These are phyloP conservation scores for Aphodius sticticus DNA, from an alignment of 2,888 invertebrate species.

Conservation along the genomic window DNA sequence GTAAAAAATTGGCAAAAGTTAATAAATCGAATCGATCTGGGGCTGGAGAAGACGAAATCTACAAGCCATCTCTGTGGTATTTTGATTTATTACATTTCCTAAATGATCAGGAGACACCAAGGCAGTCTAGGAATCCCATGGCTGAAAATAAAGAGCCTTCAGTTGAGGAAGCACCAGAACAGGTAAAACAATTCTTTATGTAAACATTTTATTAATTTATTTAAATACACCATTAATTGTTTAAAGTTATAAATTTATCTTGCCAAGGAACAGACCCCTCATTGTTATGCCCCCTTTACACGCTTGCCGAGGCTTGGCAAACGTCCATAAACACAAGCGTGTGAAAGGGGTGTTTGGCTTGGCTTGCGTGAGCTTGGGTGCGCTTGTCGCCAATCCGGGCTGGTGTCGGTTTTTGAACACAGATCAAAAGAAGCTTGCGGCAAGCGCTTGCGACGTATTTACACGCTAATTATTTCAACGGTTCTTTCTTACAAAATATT, in stretches of 20 bases:
- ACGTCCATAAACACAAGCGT: too few species aligned
- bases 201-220: constrained; percentile 29
- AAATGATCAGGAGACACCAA: constrained; percentile 30
- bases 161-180: constrained; percentile 22
- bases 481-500: constrained; percentile 27
- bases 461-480: constrained; percentile 14
- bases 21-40: constrained; percentile 34
- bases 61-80: constrained; percentile 32
- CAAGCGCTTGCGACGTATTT: not conserved
- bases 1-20: constrained; percentile 36
- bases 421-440: constrained; percentile 4
- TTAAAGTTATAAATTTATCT: constrained; percentile 35
- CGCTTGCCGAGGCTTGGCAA: too few species aligned
- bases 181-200: constrained; percentile 17
- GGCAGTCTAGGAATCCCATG: constrained; percentile 30
- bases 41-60: constrained; percentile 32
- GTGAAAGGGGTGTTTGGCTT: too few species aligned
- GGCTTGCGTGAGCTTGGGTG: too few species aligned
- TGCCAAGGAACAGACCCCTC: constrained; percentile 34
- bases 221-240: constrained; percentile 33
- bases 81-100: constrained; percentile 31
- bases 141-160: constrained; percentile 28
- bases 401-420: not conserved
- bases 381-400: too few species aligned
- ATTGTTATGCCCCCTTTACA: constrained; percentile 23